Conservation (phyloP, 2,888 invertebrate species). For the Himalopsyche japonica region DNA sequence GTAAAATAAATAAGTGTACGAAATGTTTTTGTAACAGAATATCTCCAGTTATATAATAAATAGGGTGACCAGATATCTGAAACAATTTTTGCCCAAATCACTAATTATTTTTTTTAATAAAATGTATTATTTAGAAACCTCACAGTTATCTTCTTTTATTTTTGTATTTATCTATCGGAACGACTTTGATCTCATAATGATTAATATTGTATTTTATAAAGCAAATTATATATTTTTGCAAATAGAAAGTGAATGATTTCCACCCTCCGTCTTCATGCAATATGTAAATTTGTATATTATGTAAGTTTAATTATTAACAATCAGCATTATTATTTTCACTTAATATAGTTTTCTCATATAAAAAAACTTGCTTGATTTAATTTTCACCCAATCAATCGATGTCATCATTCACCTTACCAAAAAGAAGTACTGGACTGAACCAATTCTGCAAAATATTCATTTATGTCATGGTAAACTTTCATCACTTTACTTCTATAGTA, state of each 20-base stretch:
- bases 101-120: constrained; percentile 11
- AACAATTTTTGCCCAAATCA: neutral
- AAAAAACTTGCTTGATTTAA: neutral
- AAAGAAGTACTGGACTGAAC: too few species aligned
- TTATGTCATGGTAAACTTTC: too few species aligned
- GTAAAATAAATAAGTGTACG: neutral
- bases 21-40: neutral
- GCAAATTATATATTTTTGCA: constrained; percentile 6
- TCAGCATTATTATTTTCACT: neutral
- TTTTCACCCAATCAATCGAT: too few species aligned
- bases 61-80: neutral
- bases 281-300: neutral
- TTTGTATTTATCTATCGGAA: neutral
- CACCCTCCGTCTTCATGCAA: neutral
- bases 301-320: neutral
- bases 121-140: constrained; percentile 21
- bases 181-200: constrained; percentile 6
- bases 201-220: constrained; percentile 17
- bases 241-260: neutral
- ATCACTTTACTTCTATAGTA: too few species aligned
- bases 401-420: too few species aligned
- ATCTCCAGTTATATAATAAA: neutral
- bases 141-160: constrained; percentile 44
- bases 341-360: neutral
- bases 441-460: too few species aligned